Base-by-base conservation (phyloP, 2,888 invertebrate genomes). In the Drosophila sordidula region DNA sequence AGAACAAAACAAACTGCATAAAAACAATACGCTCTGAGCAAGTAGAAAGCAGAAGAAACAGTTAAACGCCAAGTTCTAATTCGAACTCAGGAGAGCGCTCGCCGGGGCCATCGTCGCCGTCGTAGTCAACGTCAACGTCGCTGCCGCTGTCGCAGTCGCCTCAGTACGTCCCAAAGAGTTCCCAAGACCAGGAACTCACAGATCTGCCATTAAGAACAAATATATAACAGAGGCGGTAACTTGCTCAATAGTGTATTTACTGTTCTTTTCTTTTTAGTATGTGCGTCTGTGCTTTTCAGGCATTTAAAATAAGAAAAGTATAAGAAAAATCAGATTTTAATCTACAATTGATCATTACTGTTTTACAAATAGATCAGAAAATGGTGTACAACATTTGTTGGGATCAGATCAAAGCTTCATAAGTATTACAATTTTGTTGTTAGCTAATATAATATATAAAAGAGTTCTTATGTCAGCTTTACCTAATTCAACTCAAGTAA, bases 81-180 rank as follows among this genome's bases (percentile, higher is more conserved):
- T 39, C 55, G 36, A 50, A n/a, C 44, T 56, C 50, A 25, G 38
- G n/a, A 29, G n/a, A 32, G 54, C 34, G 54, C 54, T 44, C 25
- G 34, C 42, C 22, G 32, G 16, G 32, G 42, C 44, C 54, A 34
- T 42, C 34, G 42, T 52, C 42, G 52, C 6, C 32, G 29, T 34
- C 29, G 42, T 4, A 8, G 50, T n/a, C 44, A 36, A 12, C 26
- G 22, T 16, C 72, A 18, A 14, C 50, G 50, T 42, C 65, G 26
- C 34, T 32, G 45, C 34, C 51, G 14, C 25, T n/a, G 65, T 52
- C 70, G 47, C 42, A 6, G 56, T 55, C 57, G 57, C 56, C 56
- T 79, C 51, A 78, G 77, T 81, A 73, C 59, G 81, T 78, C 67
- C 51, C 54, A 42, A 49, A 64, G 52, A 45, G 49, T 49, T 39